Evolutionary conservation across 2,888 invertebrate genomes (phyloP).

Genomic region (Thalpophila matura): DNA sequence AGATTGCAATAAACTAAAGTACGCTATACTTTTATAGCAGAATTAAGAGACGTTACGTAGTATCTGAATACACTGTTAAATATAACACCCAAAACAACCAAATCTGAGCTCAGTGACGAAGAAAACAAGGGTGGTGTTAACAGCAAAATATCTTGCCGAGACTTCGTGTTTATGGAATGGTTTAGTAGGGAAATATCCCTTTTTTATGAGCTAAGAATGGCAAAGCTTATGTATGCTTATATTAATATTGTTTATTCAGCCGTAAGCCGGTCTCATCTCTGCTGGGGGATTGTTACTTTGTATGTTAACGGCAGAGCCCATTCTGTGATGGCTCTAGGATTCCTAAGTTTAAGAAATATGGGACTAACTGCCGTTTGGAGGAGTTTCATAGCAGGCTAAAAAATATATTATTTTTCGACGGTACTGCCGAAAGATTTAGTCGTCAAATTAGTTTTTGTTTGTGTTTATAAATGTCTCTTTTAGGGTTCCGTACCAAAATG

Average conservation of each 20-base stretch:
- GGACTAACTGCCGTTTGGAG: slow-evolving; percentile 37
- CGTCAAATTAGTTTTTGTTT: slow-evolving; percentile 34
- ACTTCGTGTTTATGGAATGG: slow-evolving; percentile 83
- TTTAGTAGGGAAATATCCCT: slow-evolving; percentile 88
- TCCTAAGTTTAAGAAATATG: slow-evolving; percentile 45
- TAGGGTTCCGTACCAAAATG: too few relatives aligned
- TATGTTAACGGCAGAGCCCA: slow-evolving; percentile 44
- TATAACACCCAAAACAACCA: neutral
- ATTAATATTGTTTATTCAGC: slow-evolving; percentile 85
- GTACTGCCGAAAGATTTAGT: slow-evolving; percentile 21
- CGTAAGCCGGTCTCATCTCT: slow-evolving; percentile 68
- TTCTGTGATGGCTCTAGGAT: slow-evolving; percentile 19
- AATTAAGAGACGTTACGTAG: slow-evolving; percentile 83
- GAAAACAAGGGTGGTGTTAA: slow-evolving; percentile 52
- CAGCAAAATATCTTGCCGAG: slow-evolving; percentile 60
- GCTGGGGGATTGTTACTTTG: slow-evolving; percentile 60
- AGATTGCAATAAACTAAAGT: slow-evolving; percentile 88
- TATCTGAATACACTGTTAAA: slow-evolving; percentile 59
- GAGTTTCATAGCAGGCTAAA: slow-evolving; percentile 32
- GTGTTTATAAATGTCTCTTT: slow-evolving; percentile 2
- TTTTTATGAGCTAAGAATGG: slow-evolving; percentile 89
- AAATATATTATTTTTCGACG: slow-evolving; percentile 43
- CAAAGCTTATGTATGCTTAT: slow-evolving; percentile 83
- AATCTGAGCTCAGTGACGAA: slow-evolving; percentile 54
- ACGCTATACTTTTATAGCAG: slow-evolving; percentile 85